Evolutionary conservation across 2,888 invertebrate species (phyloP), one percentile per base, ranked within the genome.

Genomic region (Clanis bilineata): DNA sequence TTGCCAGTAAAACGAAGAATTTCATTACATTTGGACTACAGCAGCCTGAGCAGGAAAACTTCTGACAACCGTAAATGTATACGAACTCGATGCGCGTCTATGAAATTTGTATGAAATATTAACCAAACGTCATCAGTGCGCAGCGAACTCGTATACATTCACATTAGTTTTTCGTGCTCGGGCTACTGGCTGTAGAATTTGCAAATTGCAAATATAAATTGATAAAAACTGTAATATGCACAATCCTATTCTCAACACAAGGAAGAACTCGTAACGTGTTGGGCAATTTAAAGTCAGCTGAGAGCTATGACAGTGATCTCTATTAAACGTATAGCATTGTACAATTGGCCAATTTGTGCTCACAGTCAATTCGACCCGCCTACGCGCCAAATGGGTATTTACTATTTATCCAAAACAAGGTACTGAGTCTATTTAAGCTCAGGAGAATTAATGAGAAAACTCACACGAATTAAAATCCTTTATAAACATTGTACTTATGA

Each of bases 311-410:
- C 54, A 47, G 12, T 45, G 41, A 32, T 60, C 56, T 62, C 54
- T 59, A 57, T 68, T 60, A 62, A 69, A 65, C 71, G 65, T 71
- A 76, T 74, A 71, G 68, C 70, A 75, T 74, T 71, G 70, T 60
- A 59, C 79, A 79, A 77, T 84, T 82, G 74, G 74, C 76, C 81
- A 84, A 83, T 85, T 36, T 85, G 78, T 67, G 58, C 66, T 56
- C 56, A 57, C 60, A 62, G 60, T 62, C 58, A 62, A 67, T 72
- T 72, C 67, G 60, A 60, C 64, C 62, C 66, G 47, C 82, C 82
- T 62, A 82, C 82, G 59, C 60, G 44, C 67, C 64, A 22, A 55
- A 59, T 55, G 22, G 32, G 56, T 38, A 22, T 44, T 55, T 23
- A 54, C 22, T 38, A 22, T 44, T 55, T 23, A 54, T 32, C 32